Evolutionary conservation across 2,113 vertebrate species (phyloP).

Genomic region (Lutjanus erythropterus): DNA sequence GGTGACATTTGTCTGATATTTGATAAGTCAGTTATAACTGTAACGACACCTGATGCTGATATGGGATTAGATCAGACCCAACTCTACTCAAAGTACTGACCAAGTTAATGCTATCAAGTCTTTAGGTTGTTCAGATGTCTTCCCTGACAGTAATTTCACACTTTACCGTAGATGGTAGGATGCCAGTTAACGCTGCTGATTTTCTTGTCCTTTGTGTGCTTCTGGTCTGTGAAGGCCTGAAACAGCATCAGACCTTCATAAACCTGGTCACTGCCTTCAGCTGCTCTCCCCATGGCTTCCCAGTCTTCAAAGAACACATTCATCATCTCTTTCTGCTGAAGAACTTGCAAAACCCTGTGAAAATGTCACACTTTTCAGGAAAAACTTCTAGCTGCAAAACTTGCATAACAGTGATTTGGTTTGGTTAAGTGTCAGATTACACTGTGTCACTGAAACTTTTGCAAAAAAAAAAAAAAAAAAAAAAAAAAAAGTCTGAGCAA

Average conservation of each 20-base stretch:
- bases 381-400: no score
- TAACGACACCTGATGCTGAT: no score
- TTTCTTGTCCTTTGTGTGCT: conserved; percentile 84
- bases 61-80: no score
- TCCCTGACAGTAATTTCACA: background rate
- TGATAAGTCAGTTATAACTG: no score
- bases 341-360: conserved; percentile 87
- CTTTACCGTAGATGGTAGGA: conserved; percentile 90
- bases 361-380: background rate
- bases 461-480: no score
- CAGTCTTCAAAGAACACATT: conserved; percentile 91
- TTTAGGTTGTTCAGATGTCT: background rate
- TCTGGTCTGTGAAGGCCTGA: conserved; percentile 88
- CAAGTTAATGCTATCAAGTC: background rate
- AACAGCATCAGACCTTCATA: conserved; percentile 86
- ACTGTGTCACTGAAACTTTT: background rate
- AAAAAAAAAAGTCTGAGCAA: no score
- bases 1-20: no score
- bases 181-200: conserved; percentile 92
- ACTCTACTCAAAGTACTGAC: no score
- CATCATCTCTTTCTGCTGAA: conserved; percentile 92
- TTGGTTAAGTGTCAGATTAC: background rate
- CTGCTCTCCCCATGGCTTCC: conserved; percentile 73
- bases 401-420: no score
- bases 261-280: conserved; percentile 80